These are phyloP conservation scores for Chionomys nivalis DNA, from an alignment of 2,113 vertebrate species.

Conservation along the genomic window DNA sequence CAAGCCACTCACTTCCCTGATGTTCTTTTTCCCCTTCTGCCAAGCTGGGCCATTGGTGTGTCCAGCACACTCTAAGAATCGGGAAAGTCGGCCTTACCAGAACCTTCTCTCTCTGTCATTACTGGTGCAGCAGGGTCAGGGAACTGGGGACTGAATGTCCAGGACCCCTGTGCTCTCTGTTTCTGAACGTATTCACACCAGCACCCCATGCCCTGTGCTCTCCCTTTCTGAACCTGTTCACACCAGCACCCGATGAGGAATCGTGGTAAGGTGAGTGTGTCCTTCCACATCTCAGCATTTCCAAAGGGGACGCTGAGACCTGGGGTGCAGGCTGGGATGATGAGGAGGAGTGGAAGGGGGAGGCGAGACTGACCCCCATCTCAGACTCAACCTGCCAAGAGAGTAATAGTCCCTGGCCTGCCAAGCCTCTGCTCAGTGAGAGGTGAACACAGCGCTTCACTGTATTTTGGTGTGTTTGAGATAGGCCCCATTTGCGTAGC, in stretches of 20 bases:
- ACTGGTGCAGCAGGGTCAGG: not conserved
- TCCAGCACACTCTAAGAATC: too few relatives aligned
- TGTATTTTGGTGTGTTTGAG: not conserved
- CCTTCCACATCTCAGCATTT: not conserved
- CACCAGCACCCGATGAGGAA: not conserved
- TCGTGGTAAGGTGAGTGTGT: not conserved
- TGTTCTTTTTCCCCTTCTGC: not conserved
- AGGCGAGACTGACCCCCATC: too few relatives aligned
- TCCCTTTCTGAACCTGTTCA: not conserved
- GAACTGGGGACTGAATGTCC: not conserved
- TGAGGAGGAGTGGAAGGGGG: not conserved
- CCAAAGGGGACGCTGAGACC: not conserved
- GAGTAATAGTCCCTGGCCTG: not conserved
- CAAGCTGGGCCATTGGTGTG: too few relatives aligned
- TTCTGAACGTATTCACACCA: not conserved
- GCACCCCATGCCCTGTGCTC: too few relatives aligned
- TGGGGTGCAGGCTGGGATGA: not conserved
- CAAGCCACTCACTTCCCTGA: not conserved
- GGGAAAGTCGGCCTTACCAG: rapidly evolving
- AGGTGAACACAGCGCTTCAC: not conserved
- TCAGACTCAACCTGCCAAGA: not conserved
- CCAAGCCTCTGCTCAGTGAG: not conserved
- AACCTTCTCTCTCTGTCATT: not conserved
- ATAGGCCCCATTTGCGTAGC: not conserved
- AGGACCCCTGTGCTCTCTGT: too few relatives aligned